A percentile compares a stretch with the other conserved stretches of the same genome.
phyloP scores from a whole-genome alignment of 92 coral and sea anemone species.

The Porites rus region DNA sequence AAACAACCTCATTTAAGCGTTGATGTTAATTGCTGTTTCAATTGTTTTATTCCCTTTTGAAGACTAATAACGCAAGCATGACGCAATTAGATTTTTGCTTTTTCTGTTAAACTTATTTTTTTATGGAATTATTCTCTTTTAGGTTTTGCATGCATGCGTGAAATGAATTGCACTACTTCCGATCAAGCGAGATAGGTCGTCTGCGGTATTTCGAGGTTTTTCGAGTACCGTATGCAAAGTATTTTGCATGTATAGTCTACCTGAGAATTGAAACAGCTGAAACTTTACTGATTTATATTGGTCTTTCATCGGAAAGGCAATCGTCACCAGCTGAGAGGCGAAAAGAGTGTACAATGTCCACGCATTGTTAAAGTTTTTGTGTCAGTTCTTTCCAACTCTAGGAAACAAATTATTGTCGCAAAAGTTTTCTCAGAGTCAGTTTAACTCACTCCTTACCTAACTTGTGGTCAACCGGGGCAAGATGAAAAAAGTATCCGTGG shows the following conservation, averaged over 20 bases:
- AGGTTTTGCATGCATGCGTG: not conserved
- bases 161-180: not conserved
- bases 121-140: not conserved
- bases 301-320: not conserved
- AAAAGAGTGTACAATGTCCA: not conserved
- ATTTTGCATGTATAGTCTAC: not conserved
- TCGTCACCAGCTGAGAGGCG: conserved; percentile 3
- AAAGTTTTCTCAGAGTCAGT: not conserved
- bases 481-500: conserved; percentile 25
- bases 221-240: not conserved
- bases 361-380: not conserved
- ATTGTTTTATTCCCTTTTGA: conserved; percentile 5
- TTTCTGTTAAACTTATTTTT: conserved; percentile 8
- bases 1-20: conserved; percentile 4
- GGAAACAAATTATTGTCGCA: not conserved
- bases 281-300: not conserved
- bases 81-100: not conserved
- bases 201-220: not conserved
- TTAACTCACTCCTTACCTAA: not conserved
- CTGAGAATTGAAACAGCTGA: not conserved
- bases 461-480: not conserved
- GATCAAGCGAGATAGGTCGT: not conserved
- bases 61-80: not conserved
- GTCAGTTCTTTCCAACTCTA: not conserved
- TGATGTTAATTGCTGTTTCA: not conserved